Conservation (phyloP, 92 coral and sea anemone genomes). For the Blastomussa wellsi region DNA sequence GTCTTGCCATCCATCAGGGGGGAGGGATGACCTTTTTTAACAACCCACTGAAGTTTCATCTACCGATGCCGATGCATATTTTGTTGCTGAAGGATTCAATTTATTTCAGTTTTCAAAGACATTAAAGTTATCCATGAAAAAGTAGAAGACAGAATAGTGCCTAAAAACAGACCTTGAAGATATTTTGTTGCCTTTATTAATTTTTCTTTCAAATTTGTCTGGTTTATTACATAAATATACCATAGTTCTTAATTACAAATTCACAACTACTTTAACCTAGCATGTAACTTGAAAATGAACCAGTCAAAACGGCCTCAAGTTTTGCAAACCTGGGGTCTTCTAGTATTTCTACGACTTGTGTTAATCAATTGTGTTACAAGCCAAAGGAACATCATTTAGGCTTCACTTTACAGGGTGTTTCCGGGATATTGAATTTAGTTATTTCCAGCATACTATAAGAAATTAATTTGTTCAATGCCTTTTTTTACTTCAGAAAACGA, state of each 20-base stretch:
- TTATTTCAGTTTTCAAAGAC: too few species aligned
- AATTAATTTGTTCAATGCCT: background rate
- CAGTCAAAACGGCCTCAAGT: background rate
- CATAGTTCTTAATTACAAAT: conserved; percentile 7
- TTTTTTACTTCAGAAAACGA: too few species aligned
- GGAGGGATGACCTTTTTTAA: too few species aligned
- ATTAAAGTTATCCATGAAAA: background rate
- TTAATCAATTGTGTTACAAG: background rate
- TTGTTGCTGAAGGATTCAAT: too few species aligned
- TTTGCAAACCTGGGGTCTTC: background rate
- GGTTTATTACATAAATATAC: conserved; percentile 13
- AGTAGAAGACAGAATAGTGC: too few species aligned
- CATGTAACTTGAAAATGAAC: background rate
- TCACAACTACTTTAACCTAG: background rate
- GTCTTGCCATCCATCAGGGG: too few species aligned
- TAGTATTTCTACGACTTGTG: background rate
- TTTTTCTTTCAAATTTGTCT: background rate
- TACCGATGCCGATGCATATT: too few species aligned
- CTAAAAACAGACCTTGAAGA: background rate
- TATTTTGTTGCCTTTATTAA: conserved; percentile 2
- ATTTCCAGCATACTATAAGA: background rate
- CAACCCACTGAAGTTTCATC: too few species aligned
- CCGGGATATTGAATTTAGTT: background rate
- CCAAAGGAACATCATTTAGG: background rate
- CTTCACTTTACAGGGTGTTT: background rate